Base-by-base conservation (phyloP, 2,113 vertebrate genomes). In the Alaudala cheleensis region DNA sequence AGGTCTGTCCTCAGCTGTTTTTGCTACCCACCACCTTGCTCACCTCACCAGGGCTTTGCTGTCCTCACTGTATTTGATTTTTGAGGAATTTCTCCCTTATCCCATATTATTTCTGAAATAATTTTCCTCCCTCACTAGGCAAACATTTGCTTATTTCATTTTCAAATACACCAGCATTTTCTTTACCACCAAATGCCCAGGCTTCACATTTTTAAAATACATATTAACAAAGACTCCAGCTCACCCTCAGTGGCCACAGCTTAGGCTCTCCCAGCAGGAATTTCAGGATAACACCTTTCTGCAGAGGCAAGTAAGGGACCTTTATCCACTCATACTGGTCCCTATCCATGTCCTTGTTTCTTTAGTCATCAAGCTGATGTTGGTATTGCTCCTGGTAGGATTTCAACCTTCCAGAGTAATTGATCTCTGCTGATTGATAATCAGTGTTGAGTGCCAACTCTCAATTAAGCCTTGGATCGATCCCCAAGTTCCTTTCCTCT, bases 391-490 rank as follows among this genome's bases (percentile, higher is more conserved):
- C 51, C 60, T 53, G 9, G 40, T 8, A 34, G 14, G 10, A 29
- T 34, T 19, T 72, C 45, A 45, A 67, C 54, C 57, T 64, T 64
- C 62, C 40, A 44, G 34, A 86, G n/a, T 42, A 67, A 39, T 11
- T 62, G 60, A 33, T 64, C 61, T 71, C 57, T 81, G 50, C 76
- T 87, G 31, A 28, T 24, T 42, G 61, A 54, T 42, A 34, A 42
- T 28, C 57, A 50, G 14, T 3, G 20, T 25, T 0, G 1, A 39
- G 20, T 4, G 67, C 58, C 76, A 77, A 24, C 0, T 0, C 14
- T 20, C 33, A 66, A n/a, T 24, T 25, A 66, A 62, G 25, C 18
- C 47, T 61, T 73, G 73, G 19, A n/a, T 31, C 42, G 10, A 12
- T 93, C 47, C 65, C 20, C 11, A 53, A 40, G 25, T 47, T 84